These are phyloP conservation scores for Metopia argyrocephala DNA, from an alignment of 2,888 invertebrate genomes.

Conservation along the genomic window DNA sequence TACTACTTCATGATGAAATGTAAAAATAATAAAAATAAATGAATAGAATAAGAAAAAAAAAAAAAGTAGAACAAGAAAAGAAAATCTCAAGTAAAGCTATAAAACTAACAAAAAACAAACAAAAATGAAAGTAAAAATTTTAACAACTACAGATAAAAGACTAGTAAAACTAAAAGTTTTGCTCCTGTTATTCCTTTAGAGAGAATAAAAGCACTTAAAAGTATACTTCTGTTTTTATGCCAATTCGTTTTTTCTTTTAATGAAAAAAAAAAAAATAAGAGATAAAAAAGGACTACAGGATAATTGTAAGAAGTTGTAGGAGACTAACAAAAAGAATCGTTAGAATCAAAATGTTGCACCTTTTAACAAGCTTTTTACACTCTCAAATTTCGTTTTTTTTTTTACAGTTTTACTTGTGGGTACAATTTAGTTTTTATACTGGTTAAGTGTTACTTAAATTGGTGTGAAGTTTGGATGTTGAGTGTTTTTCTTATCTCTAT, in stretches of 20 bases:
- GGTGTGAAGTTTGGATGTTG: conserved; percentile 49
- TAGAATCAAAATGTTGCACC: conserved; percentile 4
- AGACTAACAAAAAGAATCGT: not conserved
- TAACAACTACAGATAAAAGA: conserved; percentile 18
- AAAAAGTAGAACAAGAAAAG: not conserved
- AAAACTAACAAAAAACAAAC: not conserved
- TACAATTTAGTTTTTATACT: conserved; percentile 53
- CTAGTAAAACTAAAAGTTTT: conserved; percentile 44
- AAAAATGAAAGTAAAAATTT: not conserved
- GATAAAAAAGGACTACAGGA: conserved; percentile 8
- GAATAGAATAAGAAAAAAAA: not conserved
- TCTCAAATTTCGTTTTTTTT: not conserved
- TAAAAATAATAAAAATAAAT: too few species aligned
- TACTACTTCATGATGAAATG: conserved; percentile 32
- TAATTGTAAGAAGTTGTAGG: conserved; percentile 4
- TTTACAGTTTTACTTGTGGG: conserved; percentile 41
- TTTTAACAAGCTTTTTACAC: conserved; percentile 47
- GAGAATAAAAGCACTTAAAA: conserved; percentile 48
- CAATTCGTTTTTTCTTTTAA: not conserved
- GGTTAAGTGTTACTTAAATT: conserved; percentile 54
- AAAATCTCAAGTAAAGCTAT: conserved; percentile 9
- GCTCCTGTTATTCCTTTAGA: not conserved
- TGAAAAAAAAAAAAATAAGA: not conserved
- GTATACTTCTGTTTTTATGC: conserved; percentile 29
- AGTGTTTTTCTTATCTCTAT: not conserved